These are phyloP conservation scores for Ectropis crepuscularia DNA, from an alignment of 2,888 invertebrate genomes.

Conservation along the genomic window DNA sequence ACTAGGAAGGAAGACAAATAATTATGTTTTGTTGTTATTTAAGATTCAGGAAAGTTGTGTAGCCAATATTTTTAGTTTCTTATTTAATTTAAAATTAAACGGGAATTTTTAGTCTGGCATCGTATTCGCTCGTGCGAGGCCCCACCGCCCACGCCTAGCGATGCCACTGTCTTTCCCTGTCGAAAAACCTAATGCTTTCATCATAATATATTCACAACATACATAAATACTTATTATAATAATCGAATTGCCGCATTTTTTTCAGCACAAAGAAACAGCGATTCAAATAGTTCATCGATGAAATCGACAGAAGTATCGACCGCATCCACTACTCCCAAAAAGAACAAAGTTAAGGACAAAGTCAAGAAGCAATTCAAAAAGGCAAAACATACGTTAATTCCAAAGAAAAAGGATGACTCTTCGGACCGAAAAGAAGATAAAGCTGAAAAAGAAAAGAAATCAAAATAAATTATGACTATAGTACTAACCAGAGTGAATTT, in stretches of 20 bases:
- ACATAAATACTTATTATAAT: background rate
- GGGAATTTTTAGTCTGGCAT: too few species aligned
- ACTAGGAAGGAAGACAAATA: too few species aligned
- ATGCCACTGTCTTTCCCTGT: too few species aligned
- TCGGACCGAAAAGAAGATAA: conserved; percentile 46
- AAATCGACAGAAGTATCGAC: conserved; percentile 69
- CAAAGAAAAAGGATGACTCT: conserved; percentile 74
- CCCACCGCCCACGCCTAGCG: too few species aligned
- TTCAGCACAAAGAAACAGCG: conserved; percentile 79
- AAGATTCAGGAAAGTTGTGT: too few species aligned
- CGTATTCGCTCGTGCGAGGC: too few species aligned
- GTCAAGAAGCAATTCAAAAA: conserved; percentile 80
- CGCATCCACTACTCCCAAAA: conserved; percentile 65
- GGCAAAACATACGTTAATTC: conserved; percentile 73
- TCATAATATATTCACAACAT: too few species aligned
- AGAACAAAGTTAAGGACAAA: conserved; percentile 79
- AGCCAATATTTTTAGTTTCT: too few species aligned
- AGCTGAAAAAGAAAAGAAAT: conserved; percentile 66
- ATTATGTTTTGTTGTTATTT: too few species aligned
- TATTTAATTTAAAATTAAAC: too few species aligned
- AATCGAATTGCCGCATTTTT: conserved; percentile 39
- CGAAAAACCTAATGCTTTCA: too few species aligned
- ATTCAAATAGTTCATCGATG: conserved; percentile 72
- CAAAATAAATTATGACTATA: conserved; percentile 52
- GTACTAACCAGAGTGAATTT: conserved; percentile 12